These are phyloP conservation scores for Neogobius melanostomus DNA, from an alignment of 2,113 vertebrate species.

Conservation along the genomic window DNA sequence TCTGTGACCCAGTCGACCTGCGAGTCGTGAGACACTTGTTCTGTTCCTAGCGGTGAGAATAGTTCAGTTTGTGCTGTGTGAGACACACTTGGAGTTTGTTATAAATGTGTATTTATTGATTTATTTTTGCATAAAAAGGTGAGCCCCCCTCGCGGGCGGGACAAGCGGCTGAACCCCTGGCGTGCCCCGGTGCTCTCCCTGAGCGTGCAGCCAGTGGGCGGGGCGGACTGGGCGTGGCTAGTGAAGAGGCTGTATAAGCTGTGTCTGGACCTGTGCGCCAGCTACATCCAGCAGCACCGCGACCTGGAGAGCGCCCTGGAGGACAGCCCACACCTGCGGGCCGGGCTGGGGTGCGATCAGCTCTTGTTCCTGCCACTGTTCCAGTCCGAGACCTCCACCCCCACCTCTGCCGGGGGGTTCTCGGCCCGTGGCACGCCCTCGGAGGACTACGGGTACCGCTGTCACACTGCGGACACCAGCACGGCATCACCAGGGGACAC, in stretches of 20 bases:
- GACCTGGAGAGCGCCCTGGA: slow-evolving; percentile 87
- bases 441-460: slow-evolving; percentile 81
- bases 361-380: slow-evolving; percentile 90
- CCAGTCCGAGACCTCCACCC: slow-evolving; percentile 87
- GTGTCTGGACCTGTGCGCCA: slow-evolving; percentile 91
- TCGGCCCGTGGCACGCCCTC: slow-evolving; percentile 87
- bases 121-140: slow-evolving; percentile 62
- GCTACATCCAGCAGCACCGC: slow-evolving; percentile 96
- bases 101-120: too few relatives aligned
- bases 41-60: too few relatives aligned
- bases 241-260: slow-evolving; percentile 91
- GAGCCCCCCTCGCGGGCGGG: slow-evolving; percentile 88
- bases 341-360: slow-evolving; percentile 37
- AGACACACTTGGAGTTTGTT: too few relatives aligned
- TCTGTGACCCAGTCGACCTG: too few relatives aligned
- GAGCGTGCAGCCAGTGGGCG: slow-evolving; percentile 86
- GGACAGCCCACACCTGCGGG: slow-evolving; percentile 71
- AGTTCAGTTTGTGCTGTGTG: too few relatives aligned
- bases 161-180: slow-evolving; percentile 83
- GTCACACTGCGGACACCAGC: slow-evolving; percentile 55
- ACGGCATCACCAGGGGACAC: slow-evolving; percentile 73
- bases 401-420: slow-evolving; percentile 80
- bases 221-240: slow-evolving; percentile 93
- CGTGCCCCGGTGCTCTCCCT: slow-evolving; percentile 83
- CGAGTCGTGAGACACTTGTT: too few relatives aligned